Base-by-base conservation (phyloP, 2,888 invertebrate genomes). In the Masnerella sp. region DNA sequence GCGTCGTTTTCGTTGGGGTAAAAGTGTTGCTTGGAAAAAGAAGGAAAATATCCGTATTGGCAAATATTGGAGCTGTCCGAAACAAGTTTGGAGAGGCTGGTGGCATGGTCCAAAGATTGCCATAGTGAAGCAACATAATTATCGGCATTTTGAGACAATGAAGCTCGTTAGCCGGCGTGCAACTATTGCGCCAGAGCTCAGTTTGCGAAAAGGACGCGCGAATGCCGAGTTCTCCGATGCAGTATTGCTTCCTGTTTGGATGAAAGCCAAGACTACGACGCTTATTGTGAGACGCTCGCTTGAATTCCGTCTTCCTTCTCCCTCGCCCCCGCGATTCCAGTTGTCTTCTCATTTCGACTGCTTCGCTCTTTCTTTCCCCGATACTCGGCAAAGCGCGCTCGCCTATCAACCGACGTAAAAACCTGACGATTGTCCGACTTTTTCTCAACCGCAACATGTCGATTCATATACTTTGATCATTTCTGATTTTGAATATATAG, bases 241-340 rank as follows among this genome's bases (percentile, higher is more conserved):
- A 75, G 80, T 85, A 84, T 84, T 84, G 81, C 81, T 84, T 83
- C 81, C 80, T 79, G 78, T 77, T 82, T 85, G 84, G 83, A 83
- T 75, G 64, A 56, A 65, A 77, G 83, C 84, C 83, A 84, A 84
- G 82, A 82, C 83, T 79, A 81, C 68, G 77, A 75, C 77, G 81
- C 81, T 83, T 82, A 83, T 83, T 80, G 81, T 78, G 74, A 67
- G 74, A 71, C 74, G 76, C 61, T 45, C 38, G 25, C 47, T 38
- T 54, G 52, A 54, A 52, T 67, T 52, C 64, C 65, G 14, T 45
- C 40, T 49, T 61, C 25, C n/a, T 8, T 38, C 64, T 32, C 65
- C 64, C 69, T 62, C 58, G 30, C 51, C 47, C 20, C 22, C 54
- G 40, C 47, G 38, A 58, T 38, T 56, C 43, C 42, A 62, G 62